phyloP scores from a whole-genome alignment of 2,113 vertebrate species.

The Circaetus gallicus region DNA sequence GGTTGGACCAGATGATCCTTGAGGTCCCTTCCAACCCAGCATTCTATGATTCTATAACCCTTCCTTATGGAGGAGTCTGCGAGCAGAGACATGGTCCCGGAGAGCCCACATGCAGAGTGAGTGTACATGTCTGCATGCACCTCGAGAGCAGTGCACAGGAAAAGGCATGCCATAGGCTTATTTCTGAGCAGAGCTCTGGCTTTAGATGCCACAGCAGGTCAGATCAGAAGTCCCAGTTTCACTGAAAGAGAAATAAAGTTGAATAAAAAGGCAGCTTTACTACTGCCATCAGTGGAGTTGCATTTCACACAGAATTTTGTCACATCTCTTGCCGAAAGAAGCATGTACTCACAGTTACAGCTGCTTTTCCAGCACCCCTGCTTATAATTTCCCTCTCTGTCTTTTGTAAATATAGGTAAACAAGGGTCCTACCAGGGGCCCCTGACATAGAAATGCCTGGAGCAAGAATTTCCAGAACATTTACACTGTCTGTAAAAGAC shows the following conservation, averaged over 20 bases:
- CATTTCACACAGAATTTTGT: not conserved
- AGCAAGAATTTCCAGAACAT: not conserved
- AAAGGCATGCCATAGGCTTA: not conserved
- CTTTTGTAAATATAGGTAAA: not conserved
- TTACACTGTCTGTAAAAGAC: not conserved
- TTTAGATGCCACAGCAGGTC: not conserved
- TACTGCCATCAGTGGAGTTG: not conserved
- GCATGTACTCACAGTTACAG: not conserved
- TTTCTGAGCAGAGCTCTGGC: not conserved
- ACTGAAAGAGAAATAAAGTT: not conserved
- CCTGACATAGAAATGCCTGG: not conserved
- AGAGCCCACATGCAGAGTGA: not conserved
- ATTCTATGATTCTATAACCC: not conserved
- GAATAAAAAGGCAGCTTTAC: not conserved
- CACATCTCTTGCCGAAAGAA: not conserved
- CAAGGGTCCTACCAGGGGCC: rapidly evolving
- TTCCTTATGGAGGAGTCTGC: not conserved
- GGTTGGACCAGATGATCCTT: not conserved
- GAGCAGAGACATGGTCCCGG: not conserved
- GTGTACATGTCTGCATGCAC: rapidly evolving
- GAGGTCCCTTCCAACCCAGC: not conserved
- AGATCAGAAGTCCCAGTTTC: not conserved
- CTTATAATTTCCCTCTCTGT: not conserved
- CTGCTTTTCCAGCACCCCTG: not conserved
- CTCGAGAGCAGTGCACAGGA: rapidly evolving